A percentile compares a stretch with the other conserved stretches of the same genome.
These are phyloP conservation scores for Caenorhabditis imperialis DNA, from an alignment of 2,888 invertebrate genomes.

Conservation along the genomic window DNA sequence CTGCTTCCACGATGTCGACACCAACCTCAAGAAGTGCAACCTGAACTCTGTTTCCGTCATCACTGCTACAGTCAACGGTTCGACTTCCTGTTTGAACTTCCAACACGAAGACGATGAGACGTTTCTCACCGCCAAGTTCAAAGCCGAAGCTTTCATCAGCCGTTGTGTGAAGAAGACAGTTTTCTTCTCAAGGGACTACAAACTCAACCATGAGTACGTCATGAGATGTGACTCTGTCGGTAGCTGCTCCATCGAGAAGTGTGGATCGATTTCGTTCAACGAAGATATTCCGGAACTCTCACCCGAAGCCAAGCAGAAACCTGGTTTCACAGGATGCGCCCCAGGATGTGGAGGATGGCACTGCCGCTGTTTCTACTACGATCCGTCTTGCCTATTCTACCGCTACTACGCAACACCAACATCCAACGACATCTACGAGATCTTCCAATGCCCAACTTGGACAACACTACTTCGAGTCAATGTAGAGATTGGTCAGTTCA, in stretches of 20 bases:
- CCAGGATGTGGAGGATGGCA: slow-evolving; percentile 19
- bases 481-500: background rate
- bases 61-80: no score
- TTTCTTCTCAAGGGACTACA: slow-evolving; percentile 12
- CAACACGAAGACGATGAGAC: background rate
- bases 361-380: slow-evolving; percentile 25
- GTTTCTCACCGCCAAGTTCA: background rate
- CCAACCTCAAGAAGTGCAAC: no score
- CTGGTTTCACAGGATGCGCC: slow-evolving; percentile 32
- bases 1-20: no score
- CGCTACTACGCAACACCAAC: slow-evolving; percentile 30
- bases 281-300: slow-evolving; percentile 27
- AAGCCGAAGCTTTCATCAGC: background rate
- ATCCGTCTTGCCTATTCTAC: slow-evolving; percentile 34
- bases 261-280: background rate
- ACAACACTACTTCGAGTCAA: background rate
- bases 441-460: slow-evolving; percentile 26
- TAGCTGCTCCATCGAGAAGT: slow-evolving; percentile 4
- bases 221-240: slow-evolving; percentile 23
- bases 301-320: background rate
- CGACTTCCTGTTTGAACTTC: no score
- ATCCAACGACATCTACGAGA: slow-evolving; percentile 7
- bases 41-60: no score
- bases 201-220: slow-evolving; percentile 7
- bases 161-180: background rate